A percentile compares a stretch with the other conserved stretches of the same genome.
phyloP scores from a whole-genome alignment of 2,797 vertebrate species.

The Okamejei kenojei region DNA sequence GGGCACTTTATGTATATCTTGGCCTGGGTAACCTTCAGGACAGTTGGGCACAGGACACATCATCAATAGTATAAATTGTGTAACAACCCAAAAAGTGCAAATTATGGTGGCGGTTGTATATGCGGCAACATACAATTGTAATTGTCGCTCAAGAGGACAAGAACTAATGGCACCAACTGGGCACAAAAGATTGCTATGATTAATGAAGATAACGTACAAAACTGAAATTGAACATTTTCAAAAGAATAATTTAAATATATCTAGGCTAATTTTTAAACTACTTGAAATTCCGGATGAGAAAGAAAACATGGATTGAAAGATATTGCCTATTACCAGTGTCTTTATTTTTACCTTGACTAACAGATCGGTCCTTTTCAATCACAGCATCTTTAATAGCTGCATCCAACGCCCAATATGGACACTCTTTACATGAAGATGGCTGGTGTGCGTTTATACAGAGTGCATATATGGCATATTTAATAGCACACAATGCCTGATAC shows the following conservation, averaged over 20 bases:
- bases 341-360: slow-evolving; percentile 45
- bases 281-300: neutral
- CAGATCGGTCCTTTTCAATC: slow-evolving; percentile 43
- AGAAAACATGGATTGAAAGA: neutral
- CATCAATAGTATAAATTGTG: neutral
- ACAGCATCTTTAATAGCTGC: slow-evolving; percentile 45
- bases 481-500: slow-evolving; percentile 85
- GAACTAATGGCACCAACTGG: neutral
- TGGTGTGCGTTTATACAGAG: slow-evolving; percentile 78
- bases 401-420: slow-evolving; percentile 44
- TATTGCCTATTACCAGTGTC: neutral
- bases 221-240: neutral
- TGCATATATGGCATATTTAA: slow-evolving; percentile 90
- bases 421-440: slow-evolving; percentile 59
- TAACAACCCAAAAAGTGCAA: neutral
- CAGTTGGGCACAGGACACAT: too few species aligned
- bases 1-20: too few species aligned
- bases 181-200: neutral
- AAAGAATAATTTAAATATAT: neutral
- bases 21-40: too few species aligned
- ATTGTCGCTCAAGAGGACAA: neutral
- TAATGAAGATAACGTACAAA: neutral
- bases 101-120: neutral
- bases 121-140: neutral
- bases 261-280: neutral